These are phyloP conservation scores for Helarctos malayanus DNA, from an alignment of 2,797 vertebrate genomes.

Conservation along the genomic window DNA sequence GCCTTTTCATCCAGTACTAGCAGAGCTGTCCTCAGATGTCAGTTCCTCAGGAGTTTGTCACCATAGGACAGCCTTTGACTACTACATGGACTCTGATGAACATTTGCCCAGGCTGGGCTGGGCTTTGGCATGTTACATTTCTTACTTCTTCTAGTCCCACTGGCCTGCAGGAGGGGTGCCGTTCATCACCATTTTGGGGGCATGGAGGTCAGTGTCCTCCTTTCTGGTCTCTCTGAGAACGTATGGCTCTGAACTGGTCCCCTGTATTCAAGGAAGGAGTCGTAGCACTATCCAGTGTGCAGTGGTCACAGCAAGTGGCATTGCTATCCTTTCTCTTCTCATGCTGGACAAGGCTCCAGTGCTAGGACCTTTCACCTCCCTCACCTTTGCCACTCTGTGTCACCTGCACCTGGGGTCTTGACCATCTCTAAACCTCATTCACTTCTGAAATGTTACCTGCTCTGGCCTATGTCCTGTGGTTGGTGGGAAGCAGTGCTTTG, in stretches of 20 bases:
- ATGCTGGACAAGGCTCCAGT: too few relatives aligned
- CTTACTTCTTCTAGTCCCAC: background rate
- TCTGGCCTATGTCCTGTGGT: background rate
- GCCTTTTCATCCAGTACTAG: background rate
- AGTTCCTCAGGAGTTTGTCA: background rate
- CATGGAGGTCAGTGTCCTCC: background rate
- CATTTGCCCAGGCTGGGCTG: background rate
- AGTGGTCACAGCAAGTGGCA: background rate
- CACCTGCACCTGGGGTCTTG: background rate
- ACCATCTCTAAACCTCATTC: background rate
- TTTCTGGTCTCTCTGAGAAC: background rate
- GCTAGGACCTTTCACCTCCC: too few relatives aligned
- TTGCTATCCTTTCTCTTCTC: background rate
- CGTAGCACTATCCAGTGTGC: background rate
- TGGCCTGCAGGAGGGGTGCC: background rate
- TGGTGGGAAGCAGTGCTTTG: background rate
- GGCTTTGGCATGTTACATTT: background rate
- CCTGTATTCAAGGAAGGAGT: background rate
- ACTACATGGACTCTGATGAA: background rate
- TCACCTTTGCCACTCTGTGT: background rate
- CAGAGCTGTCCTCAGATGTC: background rate
- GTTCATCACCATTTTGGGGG: background rate
- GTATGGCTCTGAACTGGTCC: background rate
- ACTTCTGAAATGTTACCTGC: background rate
- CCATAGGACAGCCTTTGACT: background rate